Evolutionary conservation across 2,113 vertebrate species (phyloP), one percentile per base, ranked within the genome.

Genomic region (Pterocles gutturalis): DNA sequence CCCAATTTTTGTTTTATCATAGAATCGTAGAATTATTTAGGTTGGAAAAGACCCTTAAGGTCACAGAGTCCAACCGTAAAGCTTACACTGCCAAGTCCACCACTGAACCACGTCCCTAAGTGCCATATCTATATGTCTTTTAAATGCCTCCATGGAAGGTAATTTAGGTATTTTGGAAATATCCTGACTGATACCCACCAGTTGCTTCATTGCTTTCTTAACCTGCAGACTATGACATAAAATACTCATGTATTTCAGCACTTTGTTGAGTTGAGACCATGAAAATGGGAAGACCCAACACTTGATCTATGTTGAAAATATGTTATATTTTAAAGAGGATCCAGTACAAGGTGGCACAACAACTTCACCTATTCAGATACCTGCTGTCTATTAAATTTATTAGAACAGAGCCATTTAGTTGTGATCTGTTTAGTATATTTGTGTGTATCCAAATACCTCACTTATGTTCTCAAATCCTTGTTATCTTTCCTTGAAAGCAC

Each of bases 51-150:
- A 57, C 21, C 11, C 15, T 26, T 43, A n/a, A 11, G 41, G 31
- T 54, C n/a, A 34, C 14, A 0, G 5, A 34, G 29, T 36, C 17
- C 31, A 77, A 18, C 8, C 3, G 4, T 84, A 15, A 69, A 62
- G 22, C 17, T 57, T 38, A 20, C 36, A 69, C 38, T 60, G 33
- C 13, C 17, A 76, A n/a, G 10, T n/a, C 28, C 45, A 83, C 33
- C 36, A 24, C 28, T 69, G 61, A 60, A 41, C 7, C 19, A 25
- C 25, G 36, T 31, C 29, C 29, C 29, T 57, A 26, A 78, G 31
- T 6, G 5, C 7, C 14, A 36, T 0, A 1, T 22, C 18, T 53
- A 24, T 11, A 8, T 2, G 0, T 65, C 21, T 70, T 82, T 66
- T 33, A 43, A 87, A 62, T 57, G 61, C n/a, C 31, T 75, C 5